Conservation (phyloP, 2,797 vertebrate species). For the Epinephelus coioides region DNA sequence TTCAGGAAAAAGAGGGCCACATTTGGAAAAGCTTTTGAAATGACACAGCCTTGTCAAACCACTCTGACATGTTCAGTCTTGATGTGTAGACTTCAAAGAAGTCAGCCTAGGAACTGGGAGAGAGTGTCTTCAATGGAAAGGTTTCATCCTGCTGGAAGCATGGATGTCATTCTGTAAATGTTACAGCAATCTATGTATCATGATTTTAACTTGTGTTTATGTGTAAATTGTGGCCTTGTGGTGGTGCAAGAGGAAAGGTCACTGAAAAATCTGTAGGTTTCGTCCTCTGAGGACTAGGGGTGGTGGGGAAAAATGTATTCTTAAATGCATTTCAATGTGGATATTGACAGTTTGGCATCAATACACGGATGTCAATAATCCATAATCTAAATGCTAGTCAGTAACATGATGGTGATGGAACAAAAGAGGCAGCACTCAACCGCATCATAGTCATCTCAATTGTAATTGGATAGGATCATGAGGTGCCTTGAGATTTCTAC, state of each 20-base stretch:
- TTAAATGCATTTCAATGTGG: too few species aligned
- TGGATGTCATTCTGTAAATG: not conserved
- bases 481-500: too few species aligned
- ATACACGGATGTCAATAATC: too few species aligned
- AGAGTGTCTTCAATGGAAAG: not conserved
- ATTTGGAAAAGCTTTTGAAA: constrained; percentile 19
- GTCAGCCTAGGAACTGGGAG: not conserved
- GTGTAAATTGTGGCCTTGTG: not conserved
- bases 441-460: too few species aligned
- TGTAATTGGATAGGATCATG: too few species aligned
- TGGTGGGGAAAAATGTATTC: too few species aligned
- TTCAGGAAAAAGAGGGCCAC: not conserved
- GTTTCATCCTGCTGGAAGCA: not conserved
- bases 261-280: not conserved
- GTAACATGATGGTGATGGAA: too few species aligned
- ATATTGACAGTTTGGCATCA: too few species aligned
- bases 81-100: constrained; percentile 27
- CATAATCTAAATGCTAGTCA: too few species aligned
- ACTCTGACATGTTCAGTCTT: not conserved
- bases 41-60: constrained; percentile 1
- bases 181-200: not conserved
- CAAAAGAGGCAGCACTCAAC: too few species aligned
- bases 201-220: not conserved
- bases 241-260: not conserved
- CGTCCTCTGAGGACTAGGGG: not conserved